Conservation (phyloP, 2,888 invertebrate genomes). For the Asteroscopus sphinx region DNA sequence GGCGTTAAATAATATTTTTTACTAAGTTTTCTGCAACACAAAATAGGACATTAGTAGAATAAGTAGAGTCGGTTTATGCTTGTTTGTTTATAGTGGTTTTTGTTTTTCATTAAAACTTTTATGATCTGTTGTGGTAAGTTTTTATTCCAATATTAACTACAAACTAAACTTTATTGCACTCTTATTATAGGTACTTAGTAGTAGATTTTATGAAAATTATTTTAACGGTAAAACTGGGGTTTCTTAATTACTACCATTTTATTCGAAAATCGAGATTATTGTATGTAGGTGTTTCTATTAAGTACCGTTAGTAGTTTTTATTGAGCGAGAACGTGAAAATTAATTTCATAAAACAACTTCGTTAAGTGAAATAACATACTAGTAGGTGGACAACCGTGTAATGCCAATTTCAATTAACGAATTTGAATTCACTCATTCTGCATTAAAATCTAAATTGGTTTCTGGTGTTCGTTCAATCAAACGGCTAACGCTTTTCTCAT, state of each 20-base stretch:
- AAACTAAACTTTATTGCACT: constrained; percentile 7
- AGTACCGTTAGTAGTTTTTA: constrained; percentile 45
- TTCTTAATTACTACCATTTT: constrained; percentile 43
- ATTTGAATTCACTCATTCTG: constrained; percentile 37
- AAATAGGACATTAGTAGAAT: background rate
- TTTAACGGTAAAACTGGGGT: constrained; percentile 33
- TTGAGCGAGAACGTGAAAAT: constrained; percentile 42
- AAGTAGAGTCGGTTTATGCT: background rate
- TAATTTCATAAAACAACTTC: constrained; percentile 45
- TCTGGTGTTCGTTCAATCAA: constrained; percentile 26
- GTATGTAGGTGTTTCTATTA: constrained; percentile 37
- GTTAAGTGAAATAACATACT: constrained; percentile 42
- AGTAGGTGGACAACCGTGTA: constrained; percentile 41
- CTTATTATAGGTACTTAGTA: constrained; percentile 7
- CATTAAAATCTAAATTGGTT: constrained; percentile 48
- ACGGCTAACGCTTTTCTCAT: constrained; percentile 17
- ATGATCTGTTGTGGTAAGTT: constrained; percentile 8
- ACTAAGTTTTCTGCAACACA: background rate
- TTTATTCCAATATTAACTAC: constrained; percentile 15
- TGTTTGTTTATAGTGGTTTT: background rate
- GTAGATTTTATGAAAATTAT: constrained; percentile 22
- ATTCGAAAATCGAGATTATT: constrained; percentile 29
- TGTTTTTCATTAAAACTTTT: background rate
- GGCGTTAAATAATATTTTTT: background rate
- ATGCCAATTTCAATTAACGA: constrained; percentile 48